Conservation (phyloP, 1,140 invertebrate genomes). For the Cherax quadricarinatus region DNA sequence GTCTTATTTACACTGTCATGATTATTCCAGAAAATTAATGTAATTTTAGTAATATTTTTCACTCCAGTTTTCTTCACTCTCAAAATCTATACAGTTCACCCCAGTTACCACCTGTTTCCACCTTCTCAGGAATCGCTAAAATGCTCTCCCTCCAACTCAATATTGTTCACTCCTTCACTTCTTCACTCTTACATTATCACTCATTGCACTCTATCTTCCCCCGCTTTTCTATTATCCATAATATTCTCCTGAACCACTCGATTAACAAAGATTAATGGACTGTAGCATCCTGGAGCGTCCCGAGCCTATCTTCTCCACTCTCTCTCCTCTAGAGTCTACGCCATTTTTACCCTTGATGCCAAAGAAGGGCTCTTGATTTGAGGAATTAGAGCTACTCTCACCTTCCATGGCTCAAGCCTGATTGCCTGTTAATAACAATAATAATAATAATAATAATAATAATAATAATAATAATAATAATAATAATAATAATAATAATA, state of each 20-base stretch:
- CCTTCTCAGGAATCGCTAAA: no score
- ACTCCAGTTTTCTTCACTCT: no score
- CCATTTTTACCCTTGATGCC: neutral
- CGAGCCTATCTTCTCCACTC: neutral
- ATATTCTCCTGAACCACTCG: neutral
- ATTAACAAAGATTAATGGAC: neutral
- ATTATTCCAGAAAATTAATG: no score
- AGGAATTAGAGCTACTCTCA: neutral
- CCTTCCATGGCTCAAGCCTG: neutral
- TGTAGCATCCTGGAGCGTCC: neutral
- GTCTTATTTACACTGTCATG: no score
- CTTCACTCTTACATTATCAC: neutral
- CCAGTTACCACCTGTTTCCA: no score
- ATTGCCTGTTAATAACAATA: neutral
- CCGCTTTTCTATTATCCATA: neutral
- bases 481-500: neutral
- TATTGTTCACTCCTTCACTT: neutral
- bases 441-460: neutral
- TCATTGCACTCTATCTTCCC: neutral
- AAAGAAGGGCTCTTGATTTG: neutral
- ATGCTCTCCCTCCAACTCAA: no score
- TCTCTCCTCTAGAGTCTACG: neutral
- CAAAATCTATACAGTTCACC: no score
- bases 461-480: neutral
- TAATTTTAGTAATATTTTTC: no score